Conservation (phyloP, 2,888 invertebrate genomes). For the Cheilosia urbana region DNA sequence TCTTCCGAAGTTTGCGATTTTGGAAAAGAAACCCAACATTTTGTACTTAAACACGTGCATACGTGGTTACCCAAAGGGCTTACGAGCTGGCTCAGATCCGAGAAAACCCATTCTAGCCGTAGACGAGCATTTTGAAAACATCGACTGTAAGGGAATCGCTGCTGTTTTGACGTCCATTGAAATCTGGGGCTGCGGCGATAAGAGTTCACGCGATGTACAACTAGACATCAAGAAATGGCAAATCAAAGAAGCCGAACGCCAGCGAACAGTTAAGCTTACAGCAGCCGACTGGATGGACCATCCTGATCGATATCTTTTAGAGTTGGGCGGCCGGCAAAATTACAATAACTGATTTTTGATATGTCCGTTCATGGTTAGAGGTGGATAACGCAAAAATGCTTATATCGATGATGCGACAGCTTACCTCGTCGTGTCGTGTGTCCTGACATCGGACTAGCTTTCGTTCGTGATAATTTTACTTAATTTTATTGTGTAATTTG, state of each 20-base stretch:
- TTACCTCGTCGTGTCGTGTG: slow-evolving; percentile 18
- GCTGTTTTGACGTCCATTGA: slow-evolving; percentile 87
- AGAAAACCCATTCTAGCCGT: slow-evolving; percentile 90
- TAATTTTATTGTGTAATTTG: slow-evolving; percentile 68
- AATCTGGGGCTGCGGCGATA: slow-evolving; percentile 95
- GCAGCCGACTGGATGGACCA: slow-evolving; percentile 97
- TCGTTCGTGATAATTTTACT: slow-evolving; percentile 72
- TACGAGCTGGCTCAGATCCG: slow-evolving; percentile 92
- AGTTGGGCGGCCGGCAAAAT: slow-evolving; percentile 92
- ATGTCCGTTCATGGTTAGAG: background rate
- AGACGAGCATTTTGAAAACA: slow-evolving; percentile 89
- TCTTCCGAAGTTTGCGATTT: slow-evolving; percentile 87
- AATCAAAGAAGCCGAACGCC: slow-evolving; percentile 93
- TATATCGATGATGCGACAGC: slow-evolving; percentile 42
- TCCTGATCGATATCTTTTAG: slow-evolving; percentile 95
- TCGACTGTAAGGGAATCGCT: slow-evolving; percentile 88
- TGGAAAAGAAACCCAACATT: slow-evolving; percentile 89
- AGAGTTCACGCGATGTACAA: slow-evolving; percentile 91
- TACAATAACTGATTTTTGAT: slow-evolving; percentile 86
- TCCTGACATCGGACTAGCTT: slow-evolving; percentile 61
- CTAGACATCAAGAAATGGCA: slow-evolving; percentile 96
- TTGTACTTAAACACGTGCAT: slow-evolving; percentile 93
- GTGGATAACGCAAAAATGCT: slow-evolving; percentile 40
- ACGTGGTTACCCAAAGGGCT: slow-evolving; percentile 93
- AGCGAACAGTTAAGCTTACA: slow-evolving; percentile 92